Conservation (phyloP, 1,140 invertebrate genomes). For the Cheumatopsyche charites region DNA sequence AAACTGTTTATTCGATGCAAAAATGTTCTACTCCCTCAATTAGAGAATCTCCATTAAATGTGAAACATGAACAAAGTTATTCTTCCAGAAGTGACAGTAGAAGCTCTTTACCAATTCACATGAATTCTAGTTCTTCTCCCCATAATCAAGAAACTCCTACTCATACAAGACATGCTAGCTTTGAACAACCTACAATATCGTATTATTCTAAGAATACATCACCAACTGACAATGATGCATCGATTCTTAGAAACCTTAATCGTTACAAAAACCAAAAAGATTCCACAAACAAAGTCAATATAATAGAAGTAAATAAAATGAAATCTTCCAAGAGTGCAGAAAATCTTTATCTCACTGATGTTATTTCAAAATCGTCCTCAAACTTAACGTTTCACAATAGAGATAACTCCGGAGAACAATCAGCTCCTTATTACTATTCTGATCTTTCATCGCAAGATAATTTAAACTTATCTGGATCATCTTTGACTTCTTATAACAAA, state of each 20-base stretch:
- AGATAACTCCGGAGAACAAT: conserved; percentile 63
- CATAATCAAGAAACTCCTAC: conserved; percentile 20
- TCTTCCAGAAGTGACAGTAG: conserved; percentile 44
- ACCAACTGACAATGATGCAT: conserved; percentile 52
- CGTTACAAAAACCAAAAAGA: conserved; percentile 52
- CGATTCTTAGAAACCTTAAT: conserved; percentile 46
- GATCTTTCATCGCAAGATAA: conserved; percentile 70
- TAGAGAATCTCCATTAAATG: conserved; percentile 25
- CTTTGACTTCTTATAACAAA: conserved; percentile 52
- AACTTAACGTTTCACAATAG: conserved; percentile 57
- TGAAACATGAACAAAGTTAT: conserved; percentile 25
- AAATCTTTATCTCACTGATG: conserved; percentile 15
- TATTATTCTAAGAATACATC: conserved; percentile 57
- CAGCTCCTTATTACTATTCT: conserved; percentile 86
- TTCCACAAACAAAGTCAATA: conserved; percentile 57
- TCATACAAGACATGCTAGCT: conserved; percentile 46
- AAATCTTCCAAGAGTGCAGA: conserved; percentile 36
- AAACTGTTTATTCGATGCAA: conserved; percentile 41
- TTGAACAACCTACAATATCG: conserved; percentile 53
- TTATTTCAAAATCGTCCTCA: conserved; percentile 29
- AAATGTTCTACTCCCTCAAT: conserved; percentile 37
- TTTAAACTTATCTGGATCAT: conserved; percentile 55
- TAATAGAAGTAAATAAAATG: conserved; percentile 56
- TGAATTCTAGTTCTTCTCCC: conserved; percentile 9
- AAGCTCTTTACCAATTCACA: conserved; percentile 42